phyloP scores from a whole-genome alignment of 2,113 vertebrate genomes.

The Gobius niger region DNA sequence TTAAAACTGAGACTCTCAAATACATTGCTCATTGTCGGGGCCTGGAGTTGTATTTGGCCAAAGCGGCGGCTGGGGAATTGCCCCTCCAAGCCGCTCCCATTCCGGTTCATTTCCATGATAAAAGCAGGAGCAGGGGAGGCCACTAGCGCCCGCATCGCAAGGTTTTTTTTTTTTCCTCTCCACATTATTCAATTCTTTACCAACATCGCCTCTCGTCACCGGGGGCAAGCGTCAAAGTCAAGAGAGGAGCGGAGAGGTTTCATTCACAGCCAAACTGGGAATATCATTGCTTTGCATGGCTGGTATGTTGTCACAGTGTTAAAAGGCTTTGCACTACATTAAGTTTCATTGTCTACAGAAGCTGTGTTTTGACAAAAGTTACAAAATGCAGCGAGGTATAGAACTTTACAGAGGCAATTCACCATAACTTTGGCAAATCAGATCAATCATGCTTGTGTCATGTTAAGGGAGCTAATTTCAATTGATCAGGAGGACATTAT shows the following conservation, averaged over 20 bases:
- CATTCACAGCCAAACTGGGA: conserved; percentile 63
- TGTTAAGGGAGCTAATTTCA: neutral
- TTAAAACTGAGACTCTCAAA: conserved; percentile 87
- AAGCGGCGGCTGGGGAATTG: conserved; percentile 87
- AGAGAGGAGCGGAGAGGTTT: conserved; percentile 59
- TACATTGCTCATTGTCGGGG: conserved; percentile 73
- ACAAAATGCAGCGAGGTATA: neutral
- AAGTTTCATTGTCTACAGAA: neutral
- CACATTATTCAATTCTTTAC: conserved; percentile 72
- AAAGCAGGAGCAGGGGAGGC: conserved; percentile 77
- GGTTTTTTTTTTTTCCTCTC: conserved; percentile 22
- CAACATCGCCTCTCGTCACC: conserved; percentile 65
- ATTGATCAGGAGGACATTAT: neutral
- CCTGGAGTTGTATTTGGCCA: conserved; percentile 84
- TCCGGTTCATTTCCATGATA: conserved; percentile 91
- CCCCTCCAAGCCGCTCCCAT: conserved; percentile 64
- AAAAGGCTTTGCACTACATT: neutral
- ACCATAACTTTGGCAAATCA: neutral
- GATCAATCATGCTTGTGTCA: neutral
- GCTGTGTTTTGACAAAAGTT: neutral
- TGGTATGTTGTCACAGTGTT: neutral
- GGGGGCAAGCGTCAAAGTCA: conserved; percentile 60
- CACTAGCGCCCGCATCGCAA: conserved; percentile 39
- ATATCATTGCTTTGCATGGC: conserved; percentile 51
- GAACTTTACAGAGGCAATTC: neutral